phyloP scores from a whole-genome alignment of 2,113 vertebrate genomes.

The Amblyornis subalaris region DNA sequence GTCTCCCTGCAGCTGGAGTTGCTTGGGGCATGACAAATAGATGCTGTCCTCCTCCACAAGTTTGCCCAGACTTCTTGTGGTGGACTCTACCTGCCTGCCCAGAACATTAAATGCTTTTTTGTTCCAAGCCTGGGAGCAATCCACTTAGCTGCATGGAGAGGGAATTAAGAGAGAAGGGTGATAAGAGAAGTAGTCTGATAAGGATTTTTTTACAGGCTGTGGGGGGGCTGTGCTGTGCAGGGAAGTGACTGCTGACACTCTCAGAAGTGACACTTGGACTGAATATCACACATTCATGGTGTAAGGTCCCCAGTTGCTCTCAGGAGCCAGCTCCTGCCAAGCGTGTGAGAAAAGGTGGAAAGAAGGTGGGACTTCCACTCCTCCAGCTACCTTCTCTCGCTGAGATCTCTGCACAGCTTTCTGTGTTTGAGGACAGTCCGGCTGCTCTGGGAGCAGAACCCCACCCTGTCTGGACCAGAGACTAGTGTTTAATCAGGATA shows the following conservation, averaged over 20 bases:
- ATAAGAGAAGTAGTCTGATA: slow-evolving; percentile 58
- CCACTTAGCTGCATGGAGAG: not conserved
- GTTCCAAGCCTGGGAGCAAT: not conserved
- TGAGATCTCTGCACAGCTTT: not conserved
- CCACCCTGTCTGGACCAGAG: not conserved
- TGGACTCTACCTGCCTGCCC: not conserved
- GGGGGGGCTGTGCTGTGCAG: not conserved
- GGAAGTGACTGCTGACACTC: not conserved
- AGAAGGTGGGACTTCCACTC: not conserved
- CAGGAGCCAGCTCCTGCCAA: not conserved
- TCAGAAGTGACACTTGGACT: not conserved
- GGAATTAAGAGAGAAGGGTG: not conserved
- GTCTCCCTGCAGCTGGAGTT: not conserved
- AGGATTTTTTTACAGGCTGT: not conserved
- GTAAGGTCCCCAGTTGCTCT: not conserved
- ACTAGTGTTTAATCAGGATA: not conserved
- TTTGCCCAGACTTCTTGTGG: not conserved
- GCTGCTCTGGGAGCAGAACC: not conserved
- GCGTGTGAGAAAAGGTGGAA: not conserved
- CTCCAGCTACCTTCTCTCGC: not conserved
- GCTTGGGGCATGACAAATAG: not conserved
- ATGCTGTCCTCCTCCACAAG: not conserved
- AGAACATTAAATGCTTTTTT: not conserved
- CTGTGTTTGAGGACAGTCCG: not conserved
- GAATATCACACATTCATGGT: not conserved